Base-by-base conservation (phyloP, 2,113 vertebrate genomes). In the Petrocephalus zakoni region DNA sequence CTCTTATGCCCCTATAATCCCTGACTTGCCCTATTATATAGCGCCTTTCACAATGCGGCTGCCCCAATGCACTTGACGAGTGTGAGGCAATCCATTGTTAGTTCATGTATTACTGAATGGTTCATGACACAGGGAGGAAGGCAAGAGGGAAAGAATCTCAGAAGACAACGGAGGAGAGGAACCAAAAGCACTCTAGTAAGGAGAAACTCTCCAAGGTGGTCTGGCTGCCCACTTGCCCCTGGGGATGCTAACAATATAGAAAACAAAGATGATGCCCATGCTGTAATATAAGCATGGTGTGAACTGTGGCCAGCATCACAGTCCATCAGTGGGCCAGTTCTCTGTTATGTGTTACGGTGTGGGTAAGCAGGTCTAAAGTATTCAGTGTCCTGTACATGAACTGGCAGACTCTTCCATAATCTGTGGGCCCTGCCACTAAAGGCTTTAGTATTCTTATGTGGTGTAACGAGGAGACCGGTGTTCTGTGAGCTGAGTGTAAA, bases 101-200 rank as follows among this genome's bases (percentile, higher is more conserved):
- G 61, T 68, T 68, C 61, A 68, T 68, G n/a, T 68, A n/a, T 68
- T 68, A 29, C 61, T 68, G 61, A 68, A 68, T 68, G 61, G 61
- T 68, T 68, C 61, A 29, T 68, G 61, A 68, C 25, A 29, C 61
- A 68, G 61, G 61, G 61, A 68, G n/a, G 29, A 68, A 29, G 61
- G 61, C n/a, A 68, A 68, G 61, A 68, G 61, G n/a, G 61, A 68
- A 68, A 68, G 61, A 68, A 68, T 68, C 61, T n/a, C 61, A 68
- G 61, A 68, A 68, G n/a, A 68, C 61, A 68, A 13, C n/a, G 61
- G 61, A 68, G 61, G 61, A 68, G 61, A 68, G 25, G 61, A 68
- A 29, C 61, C 61, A 68, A 68, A 68, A 68, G 10, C 61, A 29
- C 25, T 29, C 25, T 68, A 68, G 61, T 68, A 68, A 68, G 61